Conservation (phyloP, 2,113 vertebrate species). For the Tragelaphus imberbis region DNA sequence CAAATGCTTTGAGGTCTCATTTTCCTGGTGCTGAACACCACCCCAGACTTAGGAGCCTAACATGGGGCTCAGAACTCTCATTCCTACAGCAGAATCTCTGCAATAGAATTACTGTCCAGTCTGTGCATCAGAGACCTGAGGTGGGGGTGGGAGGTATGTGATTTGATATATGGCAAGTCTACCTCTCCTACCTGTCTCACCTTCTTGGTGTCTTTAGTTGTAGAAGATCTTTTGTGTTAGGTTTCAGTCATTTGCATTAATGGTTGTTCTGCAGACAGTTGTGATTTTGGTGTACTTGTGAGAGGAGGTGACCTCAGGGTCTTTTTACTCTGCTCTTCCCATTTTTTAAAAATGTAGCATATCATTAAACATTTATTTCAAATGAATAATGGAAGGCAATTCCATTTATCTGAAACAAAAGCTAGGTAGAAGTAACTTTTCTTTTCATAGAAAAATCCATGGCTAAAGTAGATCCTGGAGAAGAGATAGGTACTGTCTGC, state of each 20-base stretch:
- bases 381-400: background rate
- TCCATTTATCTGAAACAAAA: background rate
- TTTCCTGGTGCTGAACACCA: background rate
- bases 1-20: background rate
- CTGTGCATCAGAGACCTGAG: background rate
- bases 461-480: background rate
- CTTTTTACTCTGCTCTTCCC: background rate
- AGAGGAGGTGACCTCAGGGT: background rate
- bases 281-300: background rate
- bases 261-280: background rate
- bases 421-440: background rate
- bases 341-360: background rate
- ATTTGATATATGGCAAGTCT: background rate
- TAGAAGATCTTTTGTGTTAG: background rate
- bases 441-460: background rate
- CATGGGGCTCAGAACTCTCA: background rate
- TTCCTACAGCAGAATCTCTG: background rate
- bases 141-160: background rate
- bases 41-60: background rate
- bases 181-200: background rate
- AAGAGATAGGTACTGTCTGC: background rate
- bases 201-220: background rate
- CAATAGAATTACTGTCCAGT: background rate
- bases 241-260: background rate
- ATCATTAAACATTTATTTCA: background rate